Conservation (phyloP, 2,797 vertebrate species). For the Agapornis canus region DNA sequence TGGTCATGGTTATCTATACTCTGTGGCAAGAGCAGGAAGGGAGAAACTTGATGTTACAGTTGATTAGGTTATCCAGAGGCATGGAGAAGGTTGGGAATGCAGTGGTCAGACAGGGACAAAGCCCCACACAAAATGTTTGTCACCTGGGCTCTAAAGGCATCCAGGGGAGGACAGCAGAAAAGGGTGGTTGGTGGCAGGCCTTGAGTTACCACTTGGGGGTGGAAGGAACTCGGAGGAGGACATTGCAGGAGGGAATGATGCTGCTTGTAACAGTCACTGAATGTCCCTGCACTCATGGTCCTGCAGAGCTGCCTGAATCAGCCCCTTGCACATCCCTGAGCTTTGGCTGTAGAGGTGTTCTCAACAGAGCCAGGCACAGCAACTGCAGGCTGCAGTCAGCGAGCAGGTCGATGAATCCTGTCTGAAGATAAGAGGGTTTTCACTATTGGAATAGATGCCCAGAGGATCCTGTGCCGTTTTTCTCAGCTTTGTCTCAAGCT, state of each 20-base stretch:
- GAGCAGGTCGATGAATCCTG: neutral
- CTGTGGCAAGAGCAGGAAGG: neutral
- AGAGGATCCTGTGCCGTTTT: neutral
- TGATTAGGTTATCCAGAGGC: neutral
- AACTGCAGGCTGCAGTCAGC: neutral
- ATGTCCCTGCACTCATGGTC: accelerated
- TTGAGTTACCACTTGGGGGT: neutral
- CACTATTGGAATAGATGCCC: neutral
- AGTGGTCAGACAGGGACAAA: neutral
- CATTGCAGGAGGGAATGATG: accelerated
- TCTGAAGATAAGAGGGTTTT: neutral
- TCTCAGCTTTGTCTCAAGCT: neutral
- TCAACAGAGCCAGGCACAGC: neutral
- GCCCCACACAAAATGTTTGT: neutral
- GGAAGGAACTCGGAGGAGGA: neutral
- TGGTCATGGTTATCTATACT: neutral
- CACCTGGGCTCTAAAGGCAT: neutral
- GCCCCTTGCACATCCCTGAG: accelerated
- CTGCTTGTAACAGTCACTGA: neutral
- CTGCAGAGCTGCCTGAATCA: neutral
- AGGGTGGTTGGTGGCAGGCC: accelerated
- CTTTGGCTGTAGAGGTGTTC: neutral
- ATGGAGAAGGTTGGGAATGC: neutral
- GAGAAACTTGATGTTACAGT: neutral
- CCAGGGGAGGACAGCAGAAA: neutral